Evolutionary conservation across 2,888 invertebrate genomes (phyloP), one percentile per base, ranked within the genome.

Genomic region (Cetonia aurata): DNA sequence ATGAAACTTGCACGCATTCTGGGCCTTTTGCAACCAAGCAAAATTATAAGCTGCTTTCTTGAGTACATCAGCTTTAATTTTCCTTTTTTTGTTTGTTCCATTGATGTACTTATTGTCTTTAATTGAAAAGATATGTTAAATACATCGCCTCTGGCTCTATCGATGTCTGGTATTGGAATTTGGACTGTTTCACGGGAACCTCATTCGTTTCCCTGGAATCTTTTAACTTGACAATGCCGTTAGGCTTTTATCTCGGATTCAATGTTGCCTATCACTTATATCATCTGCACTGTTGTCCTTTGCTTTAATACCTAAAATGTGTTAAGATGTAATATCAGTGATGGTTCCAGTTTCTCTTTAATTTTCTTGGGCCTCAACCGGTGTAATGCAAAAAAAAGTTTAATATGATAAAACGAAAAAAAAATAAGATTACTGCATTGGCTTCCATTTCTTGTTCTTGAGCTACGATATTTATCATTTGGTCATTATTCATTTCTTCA

Each of bases 91-190:
- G n/a, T n/a, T n/a, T n/a, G n/a, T n/a, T n/a, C n/a, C n/a, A n/a
- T n/a, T n/a, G n/a, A n/a, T n/a, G n/a, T n/a, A n/a, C n/a, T n/a
- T n/a, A n/a, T n/a, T n/a, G n/a, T n/a, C n/a, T n/a, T n/a, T n/a
- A n/a, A n/a, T n/a, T n/a, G n/a, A n/a, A n/a, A n/a, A n/a, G n/a
- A n/a, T n/a, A n/a, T n/a, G n/a, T n/a, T n/a, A n/a, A n/a, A n/a
- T n/a, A 60, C 3, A 60, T 60, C 41, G 13, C 42, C 41, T 60
- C 44, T 60, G 41, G 60, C 60, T 44, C 60, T 60, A 9, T 60
- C 60, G 17, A 60, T 41, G 6, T 60, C 60, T 60, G 42, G 42
- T 42, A 60, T 41, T 60, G 60, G 60, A n/a, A 60, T 41, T 42
- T 10, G 2, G 37, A 60, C 19, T 41, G 8, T 60, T 42, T 60